These are phyloP conservation scores for Mirounga angustirostris DNA, from an alignment of 2,113 vertebrate species.

Conservation along the genomic window DNA sequence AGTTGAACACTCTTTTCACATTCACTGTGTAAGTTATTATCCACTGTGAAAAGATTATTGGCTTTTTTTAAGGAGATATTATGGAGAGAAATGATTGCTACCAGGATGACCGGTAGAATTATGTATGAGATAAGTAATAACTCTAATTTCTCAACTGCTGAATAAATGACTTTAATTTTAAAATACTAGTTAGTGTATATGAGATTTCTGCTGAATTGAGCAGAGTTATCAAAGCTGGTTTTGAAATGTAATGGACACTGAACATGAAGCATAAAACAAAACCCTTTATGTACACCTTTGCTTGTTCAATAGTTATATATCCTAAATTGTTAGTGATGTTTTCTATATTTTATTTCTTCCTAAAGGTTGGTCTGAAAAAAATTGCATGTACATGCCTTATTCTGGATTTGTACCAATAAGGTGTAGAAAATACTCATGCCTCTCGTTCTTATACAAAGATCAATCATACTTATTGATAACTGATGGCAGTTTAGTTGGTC, in stretches of 20 bases:
- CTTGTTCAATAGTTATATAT: neutral
- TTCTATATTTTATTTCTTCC: neutral
- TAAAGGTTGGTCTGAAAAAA: conserved; percentile 11
- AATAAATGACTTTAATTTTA: conserved; percentile 88
- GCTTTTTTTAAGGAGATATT: conserved; percentile 84
- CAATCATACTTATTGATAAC: neutral
- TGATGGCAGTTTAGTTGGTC: neutral
- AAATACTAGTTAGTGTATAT: conserved; percentile 79
- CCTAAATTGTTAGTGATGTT: neutral
- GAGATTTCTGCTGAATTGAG: conserved; percentile 87
- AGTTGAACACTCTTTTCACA: conserved; percentile 80
- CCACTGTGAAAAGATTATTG: conserved; percentile 89
- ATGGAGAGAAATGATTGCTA: conserved; percentile 81
- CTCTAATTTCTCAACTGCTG: conserved; percentile 85
- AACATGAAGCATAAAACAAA: conserved; percentile 73
- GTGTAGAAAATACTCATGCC: neutral
- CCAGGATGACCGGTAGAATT: conserved; percentile 84
- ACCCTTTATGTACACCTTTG: conserved; percentile 17
- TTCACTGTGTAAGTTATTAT: conserved; percentile 87
- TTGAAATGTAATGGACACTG: conserved; percentile 87
- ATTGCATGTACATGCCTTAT: neutral
- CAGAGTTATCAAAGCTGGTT: conserved; percentile 81
- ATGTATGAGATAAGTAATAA: conserved; percentile 90
- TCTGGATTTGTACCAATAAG: neutral
- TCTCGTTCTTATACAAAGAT: neutral